Base-by-base conservation (phyloP, 2,113 vertebrate genomes). In the Machaerirhynchus nigripectus region DNA sequence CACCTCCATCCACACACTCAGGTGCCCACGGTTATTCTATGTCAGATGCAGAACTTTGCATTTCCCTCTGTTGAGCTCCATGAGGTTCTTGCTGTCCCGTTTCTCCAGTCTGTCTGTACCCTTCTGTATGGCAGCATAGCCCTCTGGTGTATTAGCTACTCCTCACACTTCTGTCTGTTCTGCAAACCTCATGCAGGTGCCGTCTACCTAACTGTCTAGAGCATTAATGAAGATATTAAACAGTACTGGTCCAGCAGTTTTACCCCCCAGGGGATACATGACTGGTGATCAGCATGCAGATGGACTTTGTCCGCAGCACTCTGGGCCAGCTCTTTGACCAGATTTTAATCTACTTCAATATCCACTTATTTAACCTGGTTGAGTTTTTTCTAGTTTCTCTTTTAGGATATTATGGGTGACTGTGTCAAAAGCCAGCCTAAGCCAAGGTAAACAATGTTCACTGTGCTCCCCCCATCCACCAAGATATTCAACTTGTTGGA, bases 31-130 rank as follows among this genome's bases (percentile, higher is more conserved):
- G 4, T 74, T 68, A 19, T 15, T 61, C 11, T 63, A 11, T 2
- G 2, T 52, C 11, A 5, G 17, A 63, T 3, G 4, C 6, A 63
- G 20, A 78, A 53, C 15, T 56, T 73, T n/a, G 19, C 1, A 0
- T 68, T 94, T 92, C 33, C 14, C 19, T 61, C 22, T 61, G 24
- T 14, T 77, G 42, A 63, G 23, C 23, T 42, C 47, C 0, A 14
- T n/a, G 30, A 73, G 4, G 13, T n/a, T 30, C 20, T 78, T 39
- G 6, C 74, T 46, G 7, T 37, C 28, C 35, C 1, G 1, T 56
- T 77, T 73, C 37, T 73, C 30, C 27, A 52, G 14, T 30, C 35
- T 70, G 7, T 31, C 7, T 6, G 5, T 27, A 11, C 46, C 30
- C 33, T 33, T 67, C 64, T 68, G 37, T 31, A 47, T 23, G 42